These are phyloP conservation scores for Lasaia peninsularis DNA, from an alignment of 1,140 invertebrate genomes.

Conservation along the genomic window DNA sequence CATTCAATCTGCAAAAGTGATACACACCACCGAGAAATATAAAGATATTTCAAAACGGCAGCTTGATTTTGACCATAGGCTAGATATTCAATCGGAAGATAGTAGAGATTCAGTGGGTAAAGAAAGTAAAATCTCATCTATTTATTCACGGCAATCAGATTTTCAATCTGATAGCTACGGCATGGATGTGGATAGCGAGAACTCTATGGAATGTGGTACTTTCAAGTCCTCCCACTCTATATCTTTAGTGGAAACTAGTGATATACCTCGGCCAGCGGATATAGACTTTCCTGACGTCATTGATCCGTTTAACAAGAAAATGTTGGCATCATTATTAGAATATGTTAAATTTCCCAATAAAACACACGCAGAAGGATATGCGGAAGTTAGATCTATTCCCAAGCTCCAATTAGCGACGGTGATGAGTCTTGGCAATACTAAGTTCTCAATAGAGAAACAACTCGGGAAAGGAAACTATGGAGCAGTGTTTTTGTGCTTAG, in stretches of 20 bases:
- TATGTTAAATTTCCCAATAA: constrained; percentile 79
- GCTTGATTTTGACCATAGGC: constrained; percentile 68
- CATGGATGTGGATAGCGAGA: constrained; percentile 76
- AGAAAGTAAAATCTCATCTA: constrained; percentile 70
- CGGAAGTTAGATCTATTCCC: constrained; percentile 61
- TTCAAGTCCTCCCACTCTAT: constrained; percentile 73
- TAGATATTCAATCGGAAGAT: constrained; percentile 70
- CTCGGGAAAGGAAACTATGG: constrained; percentile 87
- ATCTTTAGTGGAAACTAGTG: constrained; percentile 67
- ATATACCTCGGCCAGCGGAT: constrained; percentile 68
- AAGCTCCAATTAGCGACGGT: constrained; percentile 60
- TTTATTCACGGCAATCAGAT: constrained; percentile 68
- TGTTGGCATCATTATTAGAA: constrained; percentile 74
- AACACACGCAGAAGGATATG: constrained; percentile 71
- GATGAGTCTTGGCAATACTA: constrained; percentile 75
- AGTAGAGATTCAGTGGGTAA: constrained; percentile 73
- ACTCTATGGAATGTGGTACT: constrained; percentile 70
- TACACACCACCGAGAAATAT: constrained; percentile 63
- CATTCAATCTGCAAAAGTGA: constrained; percentile 62
- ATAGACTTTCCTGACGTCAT: constrained; percentile 71
- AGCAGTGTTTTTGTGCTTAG: constrained; percentile 82
- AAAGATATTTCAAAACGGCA: constrained; percentile 74
- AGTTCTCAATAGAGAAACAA: constrained; percentile 83
- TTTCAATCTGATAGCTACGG: constrained; percentile 68
- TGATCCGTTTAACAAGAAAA: constrained; percentile 78